phyloP scores from a whole-genome alignment of 2,797 vertebrate species.

The Australoheros facetus region DNA sequence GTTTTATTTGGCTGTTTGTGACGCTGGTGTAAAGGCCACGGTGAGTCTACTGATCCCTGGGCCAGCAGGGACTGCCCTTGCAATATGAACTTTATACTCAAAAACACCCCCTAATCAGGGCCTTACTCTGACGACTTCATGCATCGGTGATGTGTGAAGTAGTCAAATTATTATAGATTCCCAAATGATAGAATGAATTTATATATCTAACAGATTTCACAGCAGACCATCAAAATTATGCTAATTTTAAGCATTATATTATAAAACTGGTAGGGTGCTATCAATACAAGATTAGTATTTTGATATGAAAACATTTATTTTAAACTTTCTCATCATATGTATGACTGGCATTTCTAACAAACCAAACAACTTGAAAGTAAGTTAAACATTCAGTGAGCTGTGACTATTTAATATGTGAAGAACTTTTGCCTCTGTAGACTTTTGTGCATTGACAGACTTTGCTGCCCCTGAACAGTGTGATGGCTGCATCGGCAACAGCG shows the following conservation, averaged over 20 bases:
- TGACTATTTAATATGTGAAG: background rate
- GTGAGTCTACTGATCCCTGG: background rate
- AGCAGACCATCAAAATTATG: background rate
- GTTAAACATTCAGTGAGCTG: background rate
- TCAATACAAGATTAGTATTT: too few relatives aligned
- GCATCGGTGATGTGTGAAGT: background rate
- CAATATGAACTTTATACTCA: background rate
- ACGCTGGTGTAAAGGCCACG: background rate
- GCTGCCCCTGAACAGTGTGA: background rate
- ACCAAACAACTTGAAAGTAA: too few relatives aligned
- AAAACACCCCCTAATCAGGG: background rate
- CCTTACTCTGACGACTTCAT: background rate
- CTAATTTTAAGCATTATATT: background rate
- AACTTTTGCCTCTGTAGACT: background rate
- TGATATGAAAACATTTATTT: too few relatives aligned
- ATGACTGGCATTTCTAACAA: too few relatives aligned
- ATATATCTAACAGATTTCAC: background rate
- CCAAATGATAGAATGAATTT: background rate
- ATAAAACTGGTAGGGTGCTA: background rate
- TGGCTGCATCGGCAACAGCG: background rate
- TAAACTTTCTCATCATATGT: too few relatives aligned
- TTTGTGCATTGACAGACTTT: background rate
- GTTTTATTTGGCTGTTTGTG: background rate
- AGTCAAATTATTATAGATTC: background rate
- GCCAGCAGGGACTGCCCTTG: background rate